These are phyloP conservation scores for Drosophila novamexicana DNA, from an alignment of 1,140 invertebrate genomes.

Conservation along the genomic window DNA sequence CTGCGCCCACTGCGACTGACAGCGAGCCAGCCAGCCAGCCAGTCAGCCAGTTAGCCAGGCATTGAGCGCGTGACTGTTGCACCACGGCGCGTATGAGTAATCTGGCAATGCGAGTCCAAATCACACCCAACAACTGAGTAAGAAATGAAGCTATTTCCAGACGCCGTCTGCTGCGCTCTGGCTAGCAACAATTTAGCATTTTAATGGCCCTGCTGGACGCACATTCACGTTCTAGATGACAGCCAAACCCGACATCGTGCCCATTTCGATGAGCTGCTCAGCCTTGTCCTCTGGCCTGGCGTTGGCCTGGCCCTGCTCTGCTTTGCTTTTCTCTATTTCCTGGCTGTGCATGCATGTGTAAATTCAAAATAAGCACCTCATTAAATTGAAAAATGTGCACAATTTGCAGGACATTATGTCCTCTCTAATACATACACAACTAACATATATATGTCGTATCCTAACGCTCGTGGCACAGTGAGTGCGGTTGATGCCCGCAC, in stretches of 20 bases:
- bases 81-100: slow-evolving; percentile 69
- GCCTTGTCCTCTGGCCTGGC: slow-evolving; percentile 3
- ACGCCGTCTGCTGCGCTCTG: slow-evolving; percentile 4
- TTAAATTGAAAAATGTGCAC: slow-evolving; percentile 83
- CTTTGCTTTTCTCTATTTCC: slow-evolving; percentile 13
- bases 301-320: neutral
- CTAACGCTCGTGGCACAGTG: neutral
- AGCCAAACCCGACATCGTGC: neutral
- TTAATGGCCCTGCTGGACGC: slow-evolving; percentile 59
- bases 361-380: slow-evolving; percentile 82
- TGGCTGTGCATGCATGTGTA: slow-evolving; percentile 58
- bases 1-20: slow-evolving; percentile 13
- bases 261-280: slow-evolving; percentile 45
- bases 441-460: neutral
- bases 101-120: slow-evolving; percentile 38
- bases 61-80: slow-evolving; percentile 20
- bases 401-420: slow-evolving; percentile 82
- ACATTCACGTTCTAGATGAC: slow-evolving; percentile 17
- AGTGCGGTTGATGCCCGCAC: slow-evolving; percentile 13
- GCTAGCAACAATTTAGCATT: slow-evolving; percentile 75
- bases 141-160: slow-evolving; percentile 69
- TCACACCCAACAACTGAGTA: slow-evolving; percentile 16
- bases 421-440: slow-evolving; percentile 59
- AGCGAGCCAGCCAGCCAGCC: slow-evolving; percentile 17
- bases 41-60: neutral